Evolutionary conservation across 1,140 invertebrate species (phyloP).

Genomic region (Drosophila sulfurigaster): DNA sequence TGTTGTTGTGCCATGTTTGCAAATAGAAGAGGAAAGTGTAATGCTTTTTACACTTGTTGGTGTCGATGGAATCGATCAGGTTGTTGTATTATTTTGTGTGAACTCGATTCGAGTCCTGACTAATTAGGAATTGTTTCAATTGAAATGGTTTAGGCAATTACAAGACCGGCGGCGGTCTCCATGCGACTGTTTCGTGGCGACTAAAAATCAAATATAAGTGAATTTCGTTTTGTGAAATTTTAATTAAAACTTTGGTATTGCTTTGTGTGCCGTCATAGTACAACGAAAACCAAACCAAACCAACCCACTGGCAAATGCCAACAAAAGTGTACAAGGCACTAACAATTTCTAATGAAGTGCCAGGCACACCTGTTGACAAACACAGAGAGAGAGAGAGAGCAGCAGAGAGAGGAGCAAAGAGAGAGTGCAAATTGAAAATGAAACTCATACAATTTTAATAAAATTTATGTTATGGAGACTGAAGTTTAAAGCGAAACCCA

Average conservation of each 20-base stretch:
- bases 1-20: constrained; percentile 19
- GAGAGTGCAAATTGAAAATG: constrained; percentile 36
- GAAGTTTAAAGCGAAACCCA: constrained; percentile 27
- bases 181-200: constrained; percentile 74
- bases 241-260: constrained; percentile 73
- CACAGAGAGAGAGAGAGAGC: background rate
- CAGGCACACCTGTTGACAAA: constrained; percentile 73
- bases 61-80: background rate
- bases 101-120: constrained; percentile 8
- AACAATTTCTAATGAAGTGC: constrained; percentile 69
- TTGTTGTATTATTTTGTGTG: constrained; percentile 31
- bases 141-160: constrained; percentile 60
- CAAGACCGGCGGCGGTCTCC: constrained; percentile 52
- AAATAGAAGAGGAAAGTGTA: background rate
- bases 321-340: constrained; percentile 17
- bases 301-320: constrained; percentile 14
- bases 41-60: constrained; percentile 2
- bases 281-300: background rate
- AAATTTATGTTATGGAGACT: constrained; percentile 50
- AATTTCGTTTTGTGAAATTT: constrained; percentile 73
- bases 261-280: constrained; percentile 8
- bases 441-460: constrained; percentile 68
- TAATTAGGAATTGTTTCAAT: constrained; percentile 67
- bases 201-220: constrained; percentile 78
- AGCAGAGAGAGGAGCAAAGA: background rate